A percentile compares a stretch with the other conserved stretches of the same genome.
Evolutionary conservation across 2,888 invertebrate genomes (phyloP).

Genomic region (Boloria euphrosyne): DNA sequence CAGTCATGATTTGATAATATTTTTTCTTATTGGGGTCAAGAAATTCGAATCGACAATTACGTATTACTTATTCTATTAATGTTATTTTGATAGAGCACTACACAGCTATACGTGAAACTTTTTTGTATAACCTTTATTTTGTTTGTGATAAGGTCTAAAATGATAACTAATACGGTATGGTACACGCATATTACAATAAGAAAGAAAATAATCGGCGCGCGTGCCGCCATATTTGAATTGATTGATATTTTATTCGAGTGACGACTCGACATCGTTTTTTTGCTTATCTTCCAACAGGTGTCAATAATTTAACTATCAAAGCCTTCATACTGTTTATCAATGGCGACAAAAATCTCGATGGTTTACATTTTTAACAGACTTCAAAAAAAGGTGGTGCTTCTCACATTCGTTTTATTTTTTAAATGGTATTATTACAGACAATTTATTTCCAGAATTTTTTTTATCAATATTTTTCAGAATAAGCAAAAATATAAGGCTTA

Average conservation of each 20-base stretch:
- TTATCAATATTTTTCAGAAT: no score
- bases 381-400: no score
- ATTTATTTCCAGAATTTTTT: no score
- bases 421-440: no score
- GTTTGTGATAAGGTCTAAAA: slow-evolving; percentile 15
- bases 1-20: slow-evolving; percentile 41
- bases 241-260: slow-evolving; percentile 42
- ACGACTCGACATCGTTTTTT: slow-evolving; percentile 28
- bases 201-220: slow-evolving; percentile 25
- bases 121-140: slow-evolving; percentile 20
- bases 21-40: slow-evolving; percentile 44
- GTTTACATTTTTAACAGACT: background rate
- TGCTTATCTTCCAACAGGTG: slow-evolving; percentile 25
- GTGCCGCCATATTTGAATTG: slow-evolving; percentile 32
- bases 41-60: slow-evolving; percentile 45
- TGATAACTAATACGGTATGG: background rate
- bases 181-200: slow-evolving; percentile 9
- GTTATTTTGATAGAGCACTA: slow-evolving; percentile 40
- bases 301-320: slow-evolving; percentile 13
- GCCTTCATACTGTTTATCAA: slow-evolving; percentile 23
- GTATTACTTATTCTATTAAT: slow-evolving; percentile 38
- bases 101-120: slow-evolving; percentile 1
- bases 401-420: no score
- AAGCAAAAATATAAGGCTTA: background rate
- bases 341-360: slow-evolving; percentile 7